Evolutionary conservation across 2,888 invertebrate species (phyloP), one percentile per base, ranked within the genome.

Genomic region (Parnassius glacialis): DNA sequence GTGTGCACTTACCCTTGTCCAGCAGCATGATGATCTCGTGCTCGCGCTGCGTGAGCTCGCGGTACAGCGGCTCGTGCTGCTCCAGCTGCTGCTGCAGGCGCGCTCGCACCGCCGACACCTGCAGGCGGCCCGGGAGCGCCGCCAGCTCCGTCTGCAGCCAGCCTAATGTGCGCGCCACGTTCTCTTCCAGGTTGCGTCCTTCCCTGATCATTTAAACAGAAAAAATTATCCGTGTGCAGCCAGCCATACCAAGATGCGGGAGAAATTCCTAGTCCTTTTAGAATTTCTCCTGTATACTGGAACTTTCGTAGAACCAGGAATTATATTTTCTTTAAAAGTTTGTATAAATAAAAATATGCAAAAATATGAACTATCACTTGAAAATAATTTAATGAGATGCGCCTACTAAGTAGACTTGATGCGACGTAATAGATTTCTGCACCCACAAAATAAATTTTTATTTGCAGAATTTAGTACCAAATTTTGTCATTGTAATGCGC

Each of bases 21-120:
- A 98, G 84, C 13, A 98, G 92, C 95, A 98, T 97, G 69, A 98
- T 97, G 0, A 98, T 95, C 86, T 98, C 98, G 76, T 98, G 97
- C 75, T 98, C 98, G 66, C 96, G 94, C 67, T 95, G 94, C 89
- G 97, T 95, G 1, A 98, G 96, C 75, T 97, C 97, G 44, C 96
- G 93, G 83, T 98, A 98, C 57, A 97, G 93, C 0, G 97, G 97
- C 87, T 97, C 97, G 79, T 97, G 97, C 44, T 96, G 94, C 68
- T 96, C 95, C 60, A 97, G 92, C 90, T 99, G 98, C 75, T 96
- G 96, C 73, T 95, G 96, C 54, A 99, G 92, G 60, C 95, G 94
- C 68, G 94, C 94, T 51, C 94, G 92, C 77, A 98, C 96, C 0
- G 98, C 98, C 0, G 98, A 98, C 34, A 99, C 95, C 64, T 95